Percentiles rank a stretch among this genome's conserved stretches.
These are phyloP conservation scores for Apocrypta bakeri DNA, from an alignment of 1,140 invertebrate species.

Conservation along the genomic window DNA sequence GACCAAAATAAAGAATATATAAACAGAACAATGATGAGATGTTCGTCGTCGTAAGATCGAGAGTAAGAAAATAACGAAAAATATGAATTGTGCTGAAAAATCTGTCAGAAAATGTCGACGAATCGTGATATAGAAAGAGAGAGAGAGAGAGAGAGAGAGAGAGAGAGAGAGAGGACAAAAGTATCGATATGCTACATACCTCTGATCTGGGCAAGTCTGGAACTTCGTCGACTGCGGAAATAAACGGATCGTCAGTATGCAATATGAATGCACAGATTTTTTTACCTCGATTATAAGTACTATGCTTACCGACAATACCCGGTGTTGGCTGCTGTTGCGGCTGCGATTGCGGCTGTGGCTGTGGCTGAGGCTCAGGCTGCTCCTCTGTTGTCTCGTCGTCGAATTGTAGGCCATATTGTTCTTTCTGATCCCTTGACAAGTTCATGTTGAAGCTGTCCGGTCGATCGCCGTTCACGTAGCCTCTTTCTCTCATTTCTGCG, in stretches of 20 bases:
- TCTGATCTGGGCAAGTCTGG: conserved; percentile 60
- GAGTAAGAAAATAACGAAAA: neutral
- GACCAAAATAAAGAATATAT: conserved; percentile 34
- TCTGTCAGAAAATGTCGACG: neutral
- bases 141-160: neutral
- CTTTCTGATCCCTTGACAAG: conserved; percentile 81
- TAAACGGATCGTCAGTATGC: conserved; percentile 29
- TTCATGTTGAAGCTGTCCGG: conserved; percentile 81
- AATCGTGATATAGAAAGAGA: neutral
- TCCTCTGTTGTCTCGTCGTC: conserved; percentile 59
- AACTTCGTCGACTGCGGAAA: conserved; percentile 67
- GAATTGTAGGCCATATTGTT: conserved; percentile 86
- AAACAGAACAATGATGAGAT: neutral
- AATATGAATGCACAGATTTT: neutral
- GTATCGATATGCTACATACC: conserved; percentile 14
- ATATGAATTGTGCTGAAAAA: neutral
- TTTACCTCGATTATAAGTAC: neutral
- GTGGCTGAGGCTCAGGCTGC: neutral
- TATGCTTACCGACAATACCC: conserved; percentile 74
- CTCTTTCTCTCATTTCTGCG: conserved; percentile 50
- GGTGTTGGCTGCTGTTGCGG: conserved; percentile 49
- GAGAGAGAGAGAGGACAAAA: neutral
- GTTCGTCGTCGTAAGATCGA: neutral
- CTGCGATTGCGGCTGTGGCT: neutral
- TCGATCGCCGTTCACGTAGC: conserved; percentile 58